These are phyloP conservation scores for Diorhabda elongata DNA, from an alignment of 1,140 invertebrate species.

Conservation along the genomic window DNA sequence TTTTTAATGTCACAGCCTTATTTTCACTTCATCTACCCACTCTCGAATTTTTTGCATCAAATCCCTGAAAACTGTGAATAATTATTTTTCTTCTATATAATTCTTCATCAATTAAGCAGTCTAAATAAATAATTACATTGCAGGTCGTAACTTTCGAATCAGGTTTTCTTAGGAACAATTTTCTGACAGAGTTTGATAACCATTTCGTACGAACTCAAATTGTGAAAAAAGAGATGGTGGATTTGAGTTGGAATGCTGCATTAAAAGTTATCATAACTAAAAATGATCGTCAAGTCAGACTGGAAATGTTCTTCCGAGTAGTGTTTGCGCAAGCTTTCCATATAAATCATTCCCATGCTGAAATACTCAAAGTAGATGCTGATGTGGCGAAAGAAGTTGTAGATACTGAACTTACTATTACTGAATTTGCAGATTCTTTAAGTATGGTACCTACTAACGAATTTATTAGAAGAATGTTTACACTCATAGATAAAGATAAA, in stretches of 20 bases:
- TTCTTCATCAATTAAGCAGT: no score
- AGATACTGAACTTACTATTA: conserved; percentile 52
- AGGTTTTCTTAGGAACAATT: conserved; percentile 40
- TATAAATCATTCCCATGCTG: conserved; percentile 47
- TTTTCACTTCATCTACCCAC: no score
- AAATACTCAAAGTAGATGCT: conserved; percentile 46
- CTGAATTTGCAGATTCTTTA: conserved; percentile 61
- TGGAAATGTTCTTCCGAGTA: conserved; percentile 55
- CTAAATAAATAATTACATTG: neutral
- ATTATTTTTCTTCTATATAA: no score
- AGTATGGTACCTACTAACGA: conserved; percentile 54
- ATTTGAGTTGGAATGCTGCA: conserved; percentile 38
- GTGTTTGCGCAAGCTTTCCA: conserved; percentile 53
- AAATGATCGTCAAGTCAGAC: conserved; percentile 47
- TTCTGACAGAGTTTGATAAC: conserved; percentile 44
- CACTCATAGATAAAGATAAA: conserved; percentile 58
- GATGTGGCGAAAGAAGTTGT: conserved; percentile 50
- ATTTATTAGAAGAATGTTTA: conserved; percentile 61
- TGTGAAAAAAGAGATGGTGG: conserved; percentile 18
- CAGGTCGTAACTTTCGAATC: conserved; percentile 35
- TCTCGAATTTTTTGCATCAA: no score
- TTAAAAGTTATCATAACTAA: conserved; percentile 49
- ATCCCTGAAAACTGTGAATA: no score
- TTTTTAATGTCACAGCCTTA: no score
- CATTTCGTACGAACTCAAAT: conserved; percentile 36